phyloP scores from a whole-genome alignment of 2,113 vertebrate genomes.

The Tetrax tetrax region DNA sequence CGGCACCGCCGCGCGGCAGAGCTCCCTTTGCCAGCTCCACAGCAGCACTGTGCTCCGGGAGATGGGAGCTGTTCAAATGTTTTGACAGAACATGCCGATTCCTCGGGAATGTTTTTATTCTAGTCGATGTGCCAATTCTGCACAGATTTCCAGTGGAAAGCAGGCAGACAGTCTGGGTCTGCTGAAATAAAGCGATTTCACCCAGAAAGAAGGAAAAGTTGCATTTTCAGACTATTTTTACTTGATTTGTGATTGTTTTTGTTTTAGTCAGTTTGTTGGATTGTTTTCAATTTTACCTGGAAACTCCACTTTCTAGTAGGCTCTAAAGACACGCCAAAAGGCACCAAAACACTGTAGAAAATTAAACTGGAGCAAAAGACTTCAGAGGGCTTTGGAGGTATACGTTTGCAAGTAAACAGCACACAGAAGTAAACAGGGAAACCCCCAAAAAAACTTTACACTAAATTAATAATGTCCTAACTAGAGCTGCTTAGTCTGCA shows the following conservation, averaged over 20 bases:
- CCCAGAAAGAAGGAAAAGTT: background rate
- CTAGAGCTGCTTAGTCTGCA: background rate
- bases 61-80: conserved; percentile 62
- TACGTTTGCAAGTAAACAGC: background rate
- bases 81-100: conserved; percentile 61
- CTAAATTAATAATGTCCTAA: conserved; percentile 16
- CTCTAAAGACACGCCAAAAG: background rate
- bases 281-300: conserved; percentile 9
- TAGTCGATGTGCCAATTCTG: conserved; percentile 45
- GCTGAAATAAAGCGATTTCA: background rate
- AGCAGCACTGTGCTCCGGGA: background rate
- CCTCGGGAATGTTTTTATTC: conserved; percentile 65
- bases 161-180: conserved; percentile 57
- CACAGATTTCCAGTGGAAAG: conserved; percentile 60
- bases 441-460: background rate
- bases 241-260: background rate
- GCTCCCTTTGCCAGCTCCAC: background rate
- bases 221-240: background rate
- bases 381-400: background rate
- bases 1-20: fast-evolving
- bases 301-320: background rate
- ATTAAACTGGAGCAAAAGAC: background rate
- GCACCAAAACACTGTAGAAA: background rate
- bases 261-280: background rate
- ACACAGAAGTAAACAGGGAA: background rate